Conservation (phyloP, 2,888 invertebrate genomes). For the Epinotia demarniana region DNA sequence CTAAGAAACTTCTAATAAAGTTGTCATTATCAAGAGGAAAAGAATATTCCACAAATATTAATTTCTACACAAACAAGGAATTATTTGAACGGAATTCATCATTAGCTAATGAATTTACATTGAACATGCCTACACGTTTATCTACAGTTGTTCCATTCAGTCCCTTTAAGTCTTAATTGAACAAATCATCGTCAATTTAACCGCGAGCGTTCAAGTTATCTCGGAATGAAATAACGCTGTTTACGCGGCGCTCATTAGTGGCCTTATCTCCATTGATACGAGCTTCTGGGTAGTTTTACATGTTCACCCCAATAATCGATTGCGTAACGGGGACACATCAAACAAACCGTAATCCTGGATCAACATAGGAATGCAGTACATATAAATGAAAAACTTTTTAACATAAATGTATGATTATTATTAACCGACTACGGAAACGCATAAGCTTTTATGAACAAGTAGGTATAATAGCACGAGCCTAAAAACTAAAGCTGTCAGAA, state of each 20-base stretch:
- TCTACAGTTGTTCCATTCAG: slow-evolving; percentile 53
- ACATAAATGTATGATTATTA: neutral
- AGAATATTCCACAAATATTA: slow-evolving; percentile 4
- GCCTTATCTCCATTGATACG: slow-evolving; percentile 46
- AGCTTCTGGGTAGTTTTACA: slow-evolving; percentile 37
- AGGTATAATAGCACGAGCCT: too few species aligned
- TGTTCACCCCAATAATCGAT: slow-evolving; percentile 11
- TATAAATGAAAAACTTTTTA: neutral
- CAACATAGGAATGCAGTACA: neutral
- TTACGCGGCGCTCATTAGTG: slow-evolving; percentile 54
- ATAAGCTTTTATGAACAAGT: too few species aligned
- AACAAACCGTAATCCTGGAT: neutral
- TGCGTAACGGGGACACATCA: slow-evolving; percentile 1
- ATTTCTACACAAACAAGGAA: slow-evolving; percentile 14
- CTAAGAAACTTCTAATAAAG: neutral
- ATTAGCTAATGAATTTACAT: slow-evolving; percentile 44
- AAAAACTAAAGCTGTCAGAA: too few species aligned
- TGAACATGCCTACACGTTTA: slow-evolving; percentile 38
- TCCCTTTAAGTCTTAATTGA: slow-evolving; percentile 67
- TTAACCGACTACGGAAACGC: too few species aligned
- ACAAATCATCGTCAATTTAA: slow-evolving; percentile 77
- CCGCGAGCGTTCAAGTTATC: slow-evolving; percentile 59
- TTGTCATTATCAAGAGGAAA: slow-evolving; percentile 16
- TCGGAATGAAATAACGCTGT: slow-evolving; percentile 65
- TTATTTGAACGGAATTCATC: slow-evolving; percentile 30